Percentiles rank a stretch among this genome's conserved stretches.
Evolutionary conservation across 2,888 invertebrate species (phyloP).

Genomic region (Heliconius erato): DNA sequence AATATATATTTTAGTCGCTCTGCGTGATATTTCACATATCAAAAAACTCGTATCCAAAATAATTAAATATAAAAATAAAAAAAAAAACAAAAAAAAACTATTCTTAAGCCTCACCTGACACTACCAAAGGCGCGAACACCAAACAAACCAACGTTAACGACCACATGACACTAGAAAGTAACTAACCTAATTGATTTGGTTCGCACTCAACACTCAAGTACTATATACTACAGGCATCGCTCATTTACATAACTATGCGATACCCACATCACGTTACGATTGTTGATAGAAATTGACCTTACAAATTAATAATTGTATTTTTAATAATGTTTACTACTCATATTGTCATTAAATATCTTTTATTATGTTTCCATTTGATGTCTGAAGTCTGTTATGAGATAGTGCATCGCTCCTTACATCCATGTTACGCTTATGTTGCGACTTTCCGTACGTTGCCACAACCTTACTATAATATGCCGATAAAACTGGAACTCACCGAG

Average conservation of each 20-base stretch:
- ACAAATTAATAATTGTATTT: slow-evolving; percentile 22
- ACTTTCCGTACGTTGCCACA: too few species aligned
- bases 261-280: slow-evolving; percentile 63
- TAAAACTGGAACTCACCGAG: too few species aligned
- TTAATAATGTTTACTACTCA: neutral
- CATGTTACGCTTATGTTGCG: too few species aligned
- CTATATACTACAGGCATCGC: slow-evolving; percentile 56
- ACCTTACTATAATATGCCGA: too few species aligned
- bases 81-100: neutral
- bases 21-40: neutral
- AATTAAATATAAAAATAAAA: neutral
- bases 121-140: slow-evolving; percentile 10
- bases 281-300: slow-evolving; percentile 46
- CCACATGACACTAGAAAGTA: slow-evolving; percentile 50
- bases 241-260: slow-evolving; percentile 63
- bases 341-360: neutral
- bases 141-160: slow-evolving; percentile 34
- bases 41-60: neutral
- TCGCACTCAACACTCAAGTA: slow-evolving; percentile 44
- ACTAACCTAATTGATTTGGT: slow-evolving; percentile 40
- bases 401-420: too few species aligned
- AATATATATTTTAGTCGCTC: too few species aligned
- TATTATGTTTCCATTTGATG: neutral
- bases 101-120: slow-evolving; percentile 31
- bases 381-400: too few species aligned